These are phyloP conservation scores for Mylabris phalerata DNA, from an alignment of 1,140 invertebrate genomes.

Conservation along the genomic window DNA sequence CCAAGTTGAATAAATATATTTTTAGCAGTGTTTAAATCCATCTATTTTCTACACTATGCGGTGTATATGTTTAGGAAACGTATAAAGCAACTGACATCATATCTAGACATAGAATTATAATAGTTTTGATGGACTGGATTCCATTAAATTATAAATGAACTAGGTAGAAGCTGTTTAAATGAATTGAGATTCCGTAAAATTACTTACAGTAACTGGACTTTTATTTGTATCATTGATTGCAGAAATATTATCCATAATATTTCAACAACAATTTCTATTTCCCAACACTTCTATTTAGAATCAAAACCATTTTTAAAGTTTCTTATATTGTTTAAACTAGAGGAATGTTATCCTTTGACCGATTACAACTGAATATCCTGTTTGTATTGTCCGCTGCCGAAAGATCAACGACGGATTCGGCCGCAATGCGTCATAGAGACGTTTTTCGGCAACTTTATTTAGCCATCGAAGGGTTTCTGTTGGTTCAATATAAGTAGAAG, in stretches of 20 bases:
- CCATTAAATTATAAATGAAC: too few relatives aligned
- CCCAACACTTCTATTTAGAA: too few relatives aligned
- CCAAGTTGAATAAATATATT: slow-evolving; percentile 18
- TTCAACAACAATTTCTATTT: too few relatives aligned
- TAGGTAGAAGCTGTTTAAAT: too few relatives aligned
- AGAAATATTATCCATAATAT: slow-evolving; percentile 1
- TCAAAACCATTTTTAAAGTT: too few relatives aligned
- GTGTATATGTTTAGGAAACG: not conserved
- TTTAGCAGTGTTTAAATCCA: slow-evolving; percentile 25
- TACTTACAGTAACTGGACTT: slow-evolving; percentile 19
- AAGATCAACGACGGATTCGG: slow-evolving; percentile 6
- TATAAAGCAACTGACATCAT: slow-evolving; percentile 6
- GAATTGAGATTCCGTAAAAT: not conserved
- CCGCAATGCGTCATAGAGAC: slow-evolving; percentile 12
- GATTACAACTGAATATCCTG: slow-evolving; percentile 3
- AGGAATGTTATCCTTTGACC: slow-evolving; percentile 1
- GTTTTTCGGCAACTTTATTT: slow-evolving; percentile 3
- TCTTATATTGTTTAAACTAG: not conserved
- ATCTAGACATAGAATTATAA: not conserved
- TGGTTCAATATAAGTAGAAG: not conserved
- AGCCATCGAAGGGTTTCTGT: not conserved
- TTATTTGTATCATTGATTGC: slow-evolving; percentile 16
- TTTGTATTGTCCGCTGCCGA: slow-evolving; percentile 9
- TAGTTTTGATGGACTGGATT: too few relatives aligned
- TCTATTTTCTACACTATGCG: slow-evolving; percentile 24